Conservation (phyloP, 2,888 invertebrate genomes). For the Xestia ashworthii region DNA sequence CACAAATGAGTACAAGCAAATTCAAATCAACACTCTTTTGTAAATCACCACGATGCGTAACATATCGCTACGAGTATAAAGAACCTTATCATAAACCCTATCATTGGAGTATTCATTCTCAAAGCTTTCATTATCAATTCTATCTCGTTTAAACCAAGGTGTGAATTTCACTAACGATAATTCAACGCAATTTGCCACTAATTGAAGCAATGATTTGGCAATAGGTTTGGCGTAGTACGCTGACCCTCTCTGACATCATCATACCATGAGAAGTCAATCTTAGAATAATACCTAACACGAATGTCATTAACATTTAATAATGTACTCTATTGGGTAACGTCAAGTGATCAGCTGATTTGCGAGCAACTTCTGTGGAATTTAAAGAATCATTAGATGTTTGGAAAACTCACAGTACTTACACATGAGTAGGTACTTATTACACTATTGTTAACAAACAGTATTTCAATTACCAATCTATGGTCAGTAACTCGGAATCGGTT, state of each 20-base stretch:
- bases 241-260: constrained; percentile 23
- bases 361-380: constrained; percentile 2
- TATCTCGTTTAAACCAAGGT: background rate
- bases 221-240: constrained; percentile 6
- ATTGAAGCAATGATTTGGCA: constrained; percentile 33
- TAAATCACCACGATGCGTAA: constrained; percentile 48
- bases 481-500: background rate
- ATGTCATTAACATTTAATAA: constrained; percentile 13
- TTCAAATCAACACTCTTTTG: constrained; percentile 60
- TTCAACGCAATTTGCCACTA: constrained; percentile 14
- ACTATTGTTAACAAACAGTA: background rate
- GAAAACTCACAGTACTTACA: background rate
- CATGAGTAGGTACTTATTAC: no score
- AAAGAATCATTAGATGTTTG: background rate
- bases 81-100: constrained; percentile 33
- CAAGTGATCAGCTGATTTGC: background rate
- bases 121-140: constrained; percentile 23
- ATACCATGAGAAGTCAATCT: background rate
- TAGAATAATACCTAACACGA: constrained; percentile 2
- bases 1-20: constrained; percentile 37
- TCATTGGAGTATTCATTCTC: constrained; percentile 24
- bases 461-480: background rate
- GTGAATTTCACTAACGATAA: constrained; percentile 1
- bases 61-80: constrained; percentile 31
- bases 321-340: background rate